Evolutionary conservation across 1,140 invertebrate species (phyloP).

Genomic region (Papilio helenus): DNA sequence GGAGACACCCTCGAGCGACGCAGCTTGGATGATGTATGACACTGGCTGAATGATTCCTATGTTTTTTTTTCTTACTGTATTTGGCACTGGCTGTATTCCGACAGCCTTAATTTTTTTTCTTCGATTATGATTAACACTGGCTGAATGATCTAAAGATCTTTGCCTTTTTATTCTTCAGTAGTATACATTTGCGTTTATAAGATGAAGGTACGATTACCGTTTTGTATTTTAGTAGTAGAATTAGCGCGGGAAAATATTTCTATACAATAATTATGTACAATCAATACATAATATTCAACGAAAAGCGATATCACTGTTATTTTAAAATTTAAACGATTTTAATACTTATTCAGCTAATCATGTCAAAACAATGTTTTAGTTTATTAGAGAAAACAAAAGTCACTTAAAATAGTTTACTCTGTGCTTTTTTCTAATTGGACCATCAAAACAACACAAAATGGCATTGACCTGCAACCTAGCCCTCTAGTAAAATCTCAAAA

Average conservation of each 20-base stretch:
- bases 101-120: background rate
- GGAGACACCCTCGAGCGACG: conserved; percentile 74
- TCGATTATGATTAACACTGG: conserved; percentile 12
- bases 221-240: background rate
- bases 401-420: background rate
- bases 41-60: conserved; percentile 3
- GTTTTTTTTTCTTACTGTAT: background rate
- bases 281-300: background rate
- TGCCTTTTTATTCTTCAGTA: background rate
- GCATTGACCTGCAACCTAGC: conserved; percentile 43
- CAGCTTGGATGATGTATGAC: conserved; percentile 62
- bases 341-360: background rate
- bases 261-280: background rate
- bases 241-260: conserved; percentile 5
- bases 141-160: background rate
- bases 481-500: conserved; percentile 24
- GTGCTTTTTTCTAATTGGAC: conserved; percentile 37
- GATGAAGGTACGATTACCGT: conserved; percentile 5
- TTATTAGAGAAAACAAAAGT: background rate
- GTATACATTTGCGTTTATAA: background rate
- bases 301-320: background rate
- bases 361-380: background rate
- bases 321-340: no score
- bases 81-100: background rate
- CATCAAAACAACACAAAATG: conserved; percentile 44